Conservation (phyloP, 2,888 invertebrate genomes). For the Agonopterix heracliana region DNA sequence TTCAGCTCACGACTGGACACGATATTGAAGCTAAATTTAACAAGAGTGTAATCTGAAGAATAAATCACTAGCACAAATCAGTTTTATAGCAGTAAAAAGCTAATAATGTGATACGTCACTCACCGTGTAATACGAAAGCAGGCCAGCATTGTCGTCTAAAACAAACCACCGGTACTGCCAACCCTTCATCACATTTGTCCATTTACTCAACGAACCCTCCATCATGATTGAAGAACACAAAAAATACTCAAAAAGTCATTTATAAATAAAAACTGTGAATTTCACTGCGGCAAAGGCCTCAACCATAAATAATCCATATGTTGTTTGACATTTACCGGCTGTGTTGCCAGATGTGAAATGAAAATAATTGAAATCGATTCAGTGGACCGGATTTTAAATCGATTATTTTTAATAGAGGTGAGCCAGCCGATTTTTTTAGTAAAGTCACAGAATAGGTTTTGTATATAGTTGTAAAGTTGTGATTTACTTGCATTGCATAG, state of each 20-base stretch:
- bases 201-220: conserved; percentile 97
- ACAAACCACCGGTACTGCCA: conserved; percentile 99
- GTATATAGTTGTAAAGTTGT: too few relatives aligned
- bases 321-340: conserved; percentile 37
- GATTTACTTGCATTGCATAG: too few relatives aligned
- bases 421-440: background rate
- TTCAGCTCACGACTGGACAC: too few relatives aligned
- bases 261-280: conserved; percentile 56
- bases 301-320: conserved; percentile 66
- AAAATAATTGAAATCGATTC: conserved; percentile 13
- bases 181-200: conserved; percentile 98
- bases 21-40: too few relatives aligned
- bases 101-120: conserved; percentile 66
- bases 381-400: conserved; percentile 2
- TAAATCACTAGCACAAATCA: conserved; percentile 8
- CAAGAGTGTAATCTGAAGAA: background rate
- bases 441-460: too few relatives aligned
- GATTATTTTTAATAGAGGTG: background rate
- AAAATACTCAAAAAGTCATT: conserved; percentile 50
- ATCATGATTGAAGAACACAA: conserved; percentile 73
- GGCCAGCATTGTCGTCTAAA: conserved; percentile 95
- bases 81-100: conserved; percentile 14
- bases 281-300: conserved; percentile 49
- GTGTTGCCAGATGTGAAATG: conserved; percentile 35
- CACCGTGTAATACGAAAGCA: conserved; percentile 98